Conservation (phyloP, 2,113 vertebrate genomes). For the Dendrocopos noguchii region DNA sequence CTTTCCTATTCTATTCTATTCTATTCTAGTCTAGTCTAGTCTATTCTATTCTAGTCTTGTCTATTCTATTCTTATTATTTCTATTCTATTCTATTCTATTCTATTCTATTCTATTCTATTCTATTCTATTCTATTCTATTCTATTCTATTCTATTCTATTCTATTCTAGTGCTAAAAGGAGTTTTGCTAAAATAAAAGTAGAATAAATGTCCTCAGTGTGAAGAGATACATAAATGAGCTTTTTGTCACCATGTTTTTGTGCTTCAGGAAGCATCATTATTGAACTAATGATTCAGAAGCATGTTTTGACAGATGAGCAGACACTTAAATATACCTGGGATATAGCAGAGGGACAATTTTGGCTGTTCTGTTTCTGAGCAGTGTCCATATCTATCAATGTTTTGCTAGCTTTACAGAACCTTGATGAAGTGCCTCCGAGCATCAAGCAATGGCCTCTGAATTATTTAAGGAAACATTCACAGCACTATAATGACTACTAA, state of each 20-base stretch:
- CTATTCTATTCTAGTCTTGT: too few relatives aligned
- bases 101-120: too few relatives aligned
- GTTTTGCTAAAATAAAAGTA: neutral
- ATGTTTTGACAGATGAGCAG: neutral
- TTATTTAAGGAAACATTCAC: constrained; percentile 45
- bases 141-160: too few relatives aligned
- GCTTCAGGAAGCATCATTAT: neutral
- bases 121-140: too few relatives aligned
- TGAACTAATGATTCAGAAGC: neutral
- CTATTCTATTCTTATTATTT: too few relatives aligned
- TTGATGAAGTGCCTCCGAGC: constrained; percentile 31
- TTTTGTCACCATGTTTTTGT: neutral
- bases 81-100: too few relatives aligned
- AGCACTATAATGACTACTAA: neutral
- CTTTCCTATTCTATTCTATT: too few relatives aligned
- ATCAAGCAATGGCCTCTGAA: constrained; percentile 25
- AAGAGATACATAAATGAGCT: neutral
- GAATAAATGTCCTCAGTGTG: neutral
- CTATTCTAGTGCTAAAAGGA: neutral
- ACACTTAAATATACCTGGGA: neutral
- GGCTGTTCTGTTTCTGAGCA: constrained; percentile 1
- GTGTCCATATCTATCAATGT: neutral
- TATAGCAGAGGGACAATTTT: neutral
- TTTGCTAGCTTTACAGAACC: constrained; percentile 28
- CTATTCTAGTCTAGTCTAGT: too few relatives aligned